Evolutionary conservation across 2,888 invertebrate genomes (phyloP), one percentile per base, ranked within the genome.

Genomic region (Ornithoptera alexandrae): DNA sequence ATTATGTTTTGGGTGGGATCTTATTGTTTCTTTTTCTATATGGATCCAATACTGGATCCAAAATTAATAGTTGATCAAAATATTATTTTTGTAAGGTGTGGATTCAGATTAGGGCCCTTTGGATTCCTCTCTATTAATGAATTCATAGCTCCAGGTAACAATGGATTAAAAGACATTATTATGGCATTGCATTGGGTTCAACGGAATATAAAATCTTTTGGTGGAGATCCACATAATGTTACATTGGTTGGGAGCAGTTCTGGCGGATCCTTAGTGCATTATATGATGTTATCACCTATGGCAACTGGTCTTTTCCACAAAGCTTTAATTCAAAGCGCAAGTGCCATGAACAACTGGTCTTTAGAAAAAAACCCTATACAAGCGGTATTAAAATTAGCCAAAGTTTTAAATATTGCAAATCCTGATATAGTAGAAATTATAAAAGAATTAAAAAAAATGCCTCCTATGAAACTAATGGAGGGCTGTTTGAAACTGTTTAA

Each of bases 1-100:
- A 93, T 93, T 2, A 90, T 93, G 90, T 90, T 93, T 72, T 93
- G 90, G 88, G 87, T 93, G 66, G 92, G 93, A 69, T 83, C 89
- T 63, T 91, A 80, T 72, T 81, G 78, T 39, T 93, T 85, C 75
- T 68, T 80, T 39, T 75, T 73, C 61, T 79, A 79, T 59, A 73
- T 85, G 56, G 90, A 91, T 68, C 71, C 78, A 15, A 72, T 81
- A n/a, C 84, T 84, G 69, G 92, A 93, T 71, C 84, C 89, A 56
- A 81, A 85, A 42, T 78, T 88, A 67, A 78, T 93, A 36, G 83
- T 80, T 58, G 78, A 86, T 65, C 78, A 88, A 76, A 78, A 82
- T 71, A 77, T 91, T 61, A 81, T 93, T 36, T 87, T 87, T 73
- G 92, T 93, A 3, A 85, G 86, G 73, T 88, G 93, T 72, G 89